Base-by-base conservation (phyloP, 2,797 vertebrate species). In the Aplochiton taeniatus region DNA sequence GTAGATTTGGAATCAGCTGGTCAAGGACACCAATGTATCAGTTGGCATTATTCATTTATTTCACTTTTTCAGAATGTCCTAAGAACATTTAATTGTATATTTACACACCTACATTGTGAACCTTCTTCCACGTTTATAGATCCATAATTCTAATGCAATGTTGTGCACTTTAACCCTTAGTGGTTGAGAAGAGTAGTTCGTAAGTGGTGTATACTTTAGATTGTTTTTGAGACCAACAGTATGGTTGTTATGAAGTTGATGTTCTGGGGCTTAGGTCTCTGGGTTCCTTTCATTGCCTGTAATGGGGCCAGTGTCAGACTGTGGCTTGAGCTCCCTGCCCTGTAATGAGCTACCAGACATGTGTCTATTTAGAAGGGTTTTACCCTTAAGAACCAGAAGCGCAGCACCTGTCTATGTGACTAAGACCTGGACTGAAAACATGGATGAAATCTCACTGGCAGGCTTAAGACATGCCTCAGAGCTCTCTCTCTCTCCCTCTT, bases 401-500 rank as follows among this genome's bases (percentile, higher is more conserved):
- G 20, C 63, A 42, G 64, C 67, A 58, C 56, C 57, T 42, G 68
- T 74, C 69, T 70, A 63, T 56, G 66, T 52, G 72, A 73, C 54
- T 58, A 73, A 43, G 56, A 45, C 74, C 65, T 62, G 61, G 66
- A 61, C 68, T 70, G 61, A 41, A 44, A 31, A 53, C 70, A 79
- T 80, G 83, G 80, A 87, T 76, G 82, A 65, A 75, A 79, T 78
- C 68, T 76, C 68, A 76, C 74, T 75, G 79, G 77, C 80, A 79
- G 68, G 57, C 92, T 94, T 93, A 87, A 93, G 92, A 91, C 87
- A 80, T 87, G 94, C 92, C 92, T 88, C 57, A 68, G 65, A 43
- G 9, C 19, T n/a, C n/a, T 16, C 4, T 18, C 0, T 1, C 16
- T 53, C 4, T 53, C 51, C 17, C 8, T 53, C 50, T 19, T 52